Evolutionary conservation across 2,797 vertebrate species (phyloP).

Genomic region (Odontamblyopus lacepedii): DNA sequence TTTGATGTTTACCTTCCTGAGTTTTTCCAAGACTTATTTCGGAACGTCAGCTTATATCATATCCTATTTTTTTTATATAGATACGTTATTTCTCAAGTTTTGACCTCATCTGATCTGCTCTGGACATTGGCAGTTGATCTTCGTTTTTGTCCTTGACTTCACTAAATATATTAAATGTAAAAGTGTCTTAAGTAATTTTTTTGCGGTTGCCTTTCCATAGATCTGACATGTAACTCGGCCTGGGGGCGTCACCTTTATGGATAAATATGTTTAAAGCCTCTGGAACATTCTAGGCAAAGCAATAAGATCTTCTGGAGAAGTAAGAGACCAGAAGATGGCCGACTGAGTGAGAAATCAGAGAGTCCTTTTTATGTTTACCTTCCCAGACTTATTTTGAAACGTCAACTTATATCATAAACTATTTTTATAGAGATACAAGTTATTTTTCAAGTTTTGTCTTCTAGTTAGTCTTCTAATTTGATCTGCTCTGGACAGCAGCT

Average conservation of each 20-base stretch:
- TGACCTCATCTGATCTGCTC: not conserved
- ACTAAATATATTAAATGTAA: not conserved
- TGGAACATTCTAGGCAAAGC: not conserved
- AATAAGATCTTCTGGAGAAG: not conserved
- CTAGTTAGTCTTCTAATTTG: not conserved
- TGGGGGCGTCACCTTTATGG: not conserved
- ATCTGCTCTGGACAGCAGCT: not conserved
- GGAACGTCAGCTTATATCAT: not conserved
- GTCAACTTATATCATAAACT: not conserved
- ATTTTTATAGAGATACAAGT: no score
- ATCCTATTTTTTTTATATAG: not conserved
- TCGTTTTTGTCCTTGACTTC: not conserved
- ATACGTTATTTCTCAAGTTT: not conserved
- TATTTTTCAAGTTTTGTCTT: not conserved
- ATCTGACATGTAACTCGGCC: not conserved
- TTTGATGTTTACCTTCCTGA: slow-evolving; percentile 21
- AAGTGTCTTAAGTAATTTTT: not conserved
- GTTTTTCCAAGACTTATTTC: not conserved
- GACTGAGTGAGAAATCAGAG: slow-evolving; percentile 38
- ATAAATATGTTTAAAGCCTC: no score
- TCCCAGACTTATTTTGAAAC: not conserved
- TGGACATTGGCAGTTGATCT: not conserved
- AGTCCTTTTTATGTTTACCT: slow-evolving; percentile 25
- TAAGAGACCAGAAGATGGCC: no score
- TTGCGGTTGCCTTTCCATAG: not conserved